These are phyloP conservation scores for Tauraco hartlaubi DNA, from an alignment of 2,797 vertebrate genomes.

Conservation along the genomic window DNA sequence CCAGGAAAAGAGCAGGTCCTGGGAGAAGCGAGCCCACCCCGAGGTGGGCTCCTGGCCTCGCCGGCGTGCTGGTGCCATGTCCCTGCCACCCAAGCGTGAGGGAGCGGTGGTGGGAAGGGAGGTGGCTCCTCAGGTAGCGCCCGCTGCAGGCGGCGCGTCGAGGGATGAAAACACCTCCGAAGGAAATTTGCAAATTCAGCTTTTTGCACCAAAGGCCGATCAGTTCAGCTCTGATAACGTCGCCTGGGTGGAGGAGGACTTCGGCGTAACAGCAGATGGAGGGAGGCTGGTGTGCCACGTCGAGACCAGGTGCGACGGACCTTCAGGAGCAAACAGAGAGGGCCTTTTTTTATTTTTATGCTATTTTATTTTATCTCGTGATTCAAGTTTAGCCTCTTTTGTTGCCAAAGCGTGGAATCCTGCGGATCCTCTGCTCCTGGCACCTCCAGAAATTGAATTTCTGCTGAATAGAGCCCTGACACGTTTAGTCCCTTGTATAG, in stretches of 20 bases:
- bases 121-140: background rate
- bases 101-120: background rate
- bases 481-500: background rate
- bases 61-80: background rate
- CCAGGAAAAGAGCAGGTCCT: fast-evolving
- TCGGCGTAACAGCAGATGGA: fast-evolving
- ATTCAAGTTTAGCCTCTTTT: constrained; percentile 26
- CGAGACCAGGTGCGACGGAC: background rate
- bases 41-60: fast-evolving
- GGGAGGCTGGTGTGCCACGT: background rate
- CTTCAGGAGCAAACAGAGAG: background rate
- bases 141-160: background rate
- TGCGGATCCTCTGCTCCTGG: background rate
- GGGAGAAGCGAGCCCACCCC: fast-evolving
- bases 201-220: background rate
- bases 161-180: background rate
- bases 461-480: background rate
- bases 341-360: background rate
- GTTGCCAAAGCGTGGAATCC: background rate
- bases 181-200: fast-evolving
- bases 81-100: fast-evolving
- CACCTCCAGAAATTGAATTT: background rate
- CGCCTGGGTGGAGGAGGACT: background rate
- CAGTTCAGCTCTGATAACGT: fast-evolving
- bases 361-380: background rate